These are phyloP conservation scores for Pollenia labialis DNA, from an alignment of 2,888 invertebrate species.

Conservation along the genomic window DNA sequence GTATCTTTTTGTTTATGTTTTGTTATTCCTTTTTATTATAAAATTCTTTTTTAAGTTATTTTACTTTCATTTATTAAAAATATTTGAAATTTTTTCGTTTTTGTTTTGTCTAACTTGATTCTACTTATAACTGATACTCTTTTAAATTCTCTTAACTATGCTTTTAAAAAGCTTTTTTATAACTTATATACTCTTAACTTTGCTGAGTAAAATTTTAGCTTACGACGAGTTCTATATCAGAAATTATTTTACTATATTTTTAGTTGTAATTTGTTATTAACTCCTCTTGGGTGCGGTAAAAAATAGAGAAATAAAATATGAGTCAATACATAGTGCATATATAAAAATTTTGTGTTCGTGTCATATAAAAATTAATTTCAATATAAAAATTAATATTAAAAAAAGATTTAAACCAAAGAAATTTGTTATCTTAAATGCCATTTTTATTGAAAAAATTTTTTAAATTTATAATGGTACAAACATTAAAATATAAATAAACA, in stretches of 20 bases:
- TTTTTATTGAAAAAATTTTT: not conserved
- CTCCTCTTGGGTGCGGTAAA: conserved; percentile 69
- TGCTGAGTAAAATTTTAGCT: conserved; percentile 5
- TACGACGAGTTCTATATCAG: conserved; percentile 17
- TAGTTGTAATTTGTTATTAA: conserved; percentile 64
- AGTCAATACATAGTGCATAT: not conserved
- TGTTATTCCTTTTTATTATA: conserved; percentile 2
- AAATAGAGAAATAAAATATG: conserved; percentile 36
- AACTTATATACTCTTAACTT: conserved; percentile 17
- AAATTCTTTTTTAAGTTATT: conserved; percentile 26
- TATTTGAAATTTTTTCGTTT: not conserved
- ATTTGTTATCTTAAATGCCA: not conserved
- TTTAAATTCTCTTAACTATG: conserved; percentile 21
- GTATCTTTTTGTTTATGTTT: conserved; percentile 26
- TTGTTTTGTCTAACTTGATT: not conserved
- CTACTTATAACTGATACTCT: not conserved
- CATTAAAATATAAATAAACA: no score
- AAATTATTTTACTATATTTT: conserved; percentile 42
- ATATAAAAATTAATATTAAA: not conserved
- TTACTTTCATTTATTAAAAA: conserved; percentile 31
- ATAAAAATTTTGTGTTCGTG: conserved; percentile 29
- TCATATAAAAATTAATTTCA: conserved; percentile 28
- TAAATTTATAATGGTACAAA: no score
- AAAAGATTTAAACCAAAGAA: not conserved
- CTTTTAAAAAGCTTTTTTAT: conserved; percentile 21